Evolutionary conservation across 2,888 invertebrate genomes (phyloP), one percentile per base, ranked within the genome.

Genomic region (Tachystola acroxantha): DNA sequence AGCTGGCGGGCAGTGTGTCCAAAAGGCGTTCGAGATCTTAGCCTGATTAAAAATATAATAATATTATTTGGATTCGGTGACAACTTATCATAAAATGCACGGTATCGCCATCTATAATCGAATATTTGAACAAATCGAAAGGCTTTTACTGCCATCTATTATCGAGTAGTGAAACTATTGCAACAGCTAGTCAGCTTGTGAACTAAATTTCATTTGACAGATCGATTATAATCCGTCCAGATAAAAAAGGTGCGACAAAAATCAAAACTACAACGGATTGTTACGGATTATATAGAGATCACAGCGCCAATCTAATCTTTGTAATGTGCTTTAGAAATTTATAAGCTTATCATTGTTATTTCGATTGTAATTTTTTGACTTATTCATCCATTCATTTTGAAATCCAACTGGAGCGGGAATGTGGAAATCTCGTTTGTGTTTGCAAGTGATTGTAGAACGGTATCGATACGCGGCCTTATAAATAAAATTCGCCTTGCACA

Each of bases 371-470:
- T 53, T 54, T n/a, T 55, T 32, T 50, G 48, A 62, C 57, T 64
- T 69, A 60, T 58, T 49, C 51, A 48, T 14, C 16, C 9, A 12
- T 19, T 22, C 36, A 30, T 28, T 36, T 16, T 7, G 45, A 55
- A 59, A 50, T 66, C 60, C 65, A 63, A 61, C 57, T 53, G 64
- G 64, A 69, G 76, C 77, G 81, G 80, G 81, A 81, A 82, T 82
- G 84, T 73, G 62, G 71, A 76, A 75, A 77, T 76, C 77, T 75
- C 58, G 78, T 77, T 82, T 78, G 73, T 77, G 78, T 75, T 74
- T 73, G 53, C 50, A 79, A 84, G 85, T 81, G 85, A 85, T 85
- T 81, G 82, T 80, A 64, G n/a, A n/a, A n/a, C 52, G 61, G 69
- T 65, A 69, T 57, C 52, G 67, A 60, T 71, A 64, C 68, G 69